A percentile compares a stretch with the other conserved stretches of the same genome.
phyloP scores from a whole-genome alignment of 2,113 vertebrate genomes.

The Rhombomys opimus region DNA sequence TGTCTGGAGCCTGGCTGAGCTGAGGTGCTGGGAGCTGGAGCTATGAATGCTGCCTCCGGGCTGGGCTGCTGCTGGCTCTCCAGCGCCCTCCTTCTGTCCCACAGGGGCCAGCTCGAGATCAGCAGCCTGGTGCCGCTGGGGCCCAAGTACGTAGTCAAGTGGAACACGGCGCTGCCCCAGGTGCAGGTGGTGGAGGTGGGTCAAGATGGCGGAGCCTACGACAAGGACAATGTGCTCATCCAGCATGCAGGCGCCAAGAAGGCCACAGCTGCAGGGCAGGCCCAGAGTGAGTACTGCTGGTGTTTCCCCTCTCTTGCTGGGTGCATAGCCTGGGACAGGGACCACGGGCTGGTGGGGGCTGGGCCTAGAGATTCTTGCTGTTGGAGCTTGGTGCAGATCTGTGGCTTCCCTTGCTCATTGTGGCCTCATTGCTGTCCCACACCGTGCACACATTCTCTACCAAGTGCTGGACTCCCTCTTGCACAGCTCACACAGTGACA shows the following conservation, averaged over 20 bases:
- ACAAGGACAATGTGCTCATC: conserved; percentile 89
- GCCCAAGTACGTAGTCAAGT: conserved; percentile 96
- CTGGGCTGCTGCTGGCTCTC: fast-evolving
- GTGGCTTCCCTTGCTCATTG: fast-evolving
- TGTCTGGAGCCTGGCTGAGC: conserved; percentile 29
- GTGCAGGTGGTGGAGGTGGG: conserved; percentile 96
- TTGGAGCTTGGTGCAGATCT: too few relatives aligned
- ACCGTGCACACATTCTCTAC: too few relatives aligned
- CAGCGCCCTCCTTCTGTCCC: fast-evolving
- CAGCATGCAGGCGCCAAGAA: conserved; percentile 88
- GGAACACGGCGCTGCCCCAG: conserved; percentile 94
- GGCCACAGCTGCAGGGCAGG: conserved; percentile 68
- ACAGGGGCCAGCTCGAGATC: conserved; percentile 92
- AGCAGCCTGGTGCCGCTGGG: conserved; percentile 96
- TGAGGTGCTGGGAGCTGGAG: neutral
- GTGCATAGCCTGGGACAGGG: neutral
- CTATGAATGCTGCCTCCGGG: neutral
- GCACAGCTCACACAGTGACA: fast-evolving
- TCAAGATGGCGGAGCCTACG: conserved; percentile 88
- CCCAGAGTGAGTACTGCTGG: conserved; percentile 82
- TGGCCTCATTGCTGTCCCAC: neutral
- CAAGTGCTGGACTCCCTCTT: fast-evolving
- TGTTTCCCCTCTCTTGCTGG: fast-evolving
- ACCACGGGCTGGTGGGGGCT: fast-evolving
- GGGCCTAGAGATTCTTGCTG: neutral